These are phyloP conservation scores for Laticauda colubrina DNA, from an alignment of 2,113 vertebrate species.

Conservation along the genomic window DNA sequence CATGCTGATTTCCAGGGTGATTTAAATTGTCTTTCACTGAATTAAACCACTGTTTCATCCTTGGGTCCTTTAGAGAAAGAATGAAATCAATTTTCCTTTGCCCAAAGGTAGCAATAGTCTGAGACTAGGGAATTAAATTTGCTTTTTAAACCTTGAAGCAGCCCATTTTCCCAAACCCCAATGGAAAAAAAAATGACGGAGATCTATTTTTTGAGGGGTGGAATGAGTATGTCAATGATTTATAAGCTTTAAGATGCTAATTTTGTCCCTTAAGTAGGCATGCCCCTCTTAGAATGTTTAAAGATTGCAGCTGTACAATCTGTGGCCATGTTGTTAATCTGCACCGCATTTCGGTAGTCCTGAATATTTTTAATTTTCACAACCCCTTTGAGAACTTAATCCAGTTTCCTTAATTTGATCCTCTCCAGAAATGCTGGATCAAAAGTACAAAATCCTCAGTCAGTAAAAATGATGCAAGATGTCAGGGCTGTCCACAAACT, in stretches of 20 bases:
- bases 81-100: not conserved
- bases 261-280: not conserved
- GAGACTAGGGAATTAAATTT: not conserved
- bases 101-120: not conserved
- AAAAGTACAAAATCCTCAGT: not conserved
- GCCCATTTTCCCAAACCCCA: not conserved
- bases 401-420: not conserved
- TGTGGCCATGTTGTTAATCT: not conserved
- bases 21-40: not conserved
- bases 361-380: not conserved
- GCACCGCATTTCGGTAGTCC: not conserved
- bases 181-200: not conserved
- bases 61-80: not conserved
- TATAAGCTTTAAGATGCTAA: not conserved
- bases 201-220: not conserved
- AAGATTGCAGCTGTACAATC: not conserved
- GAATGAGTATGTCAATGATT: not conserved
- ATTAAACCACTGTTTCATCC: not conserved
- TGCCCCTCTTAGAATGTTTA: not conserved
- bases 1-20: not conserved
- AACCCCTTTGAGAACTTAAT: not conserved
- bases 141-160: not conserved
- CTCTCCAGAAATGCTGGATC: not conserved
- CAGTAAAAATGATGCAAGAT: not conserved
- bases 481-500: not conserved